These are phyloP conservation scores for Lissonota sp. DNA, from an alignment of 2,888 invertebrate genomes.

Conservation along the genomic window DNA sequence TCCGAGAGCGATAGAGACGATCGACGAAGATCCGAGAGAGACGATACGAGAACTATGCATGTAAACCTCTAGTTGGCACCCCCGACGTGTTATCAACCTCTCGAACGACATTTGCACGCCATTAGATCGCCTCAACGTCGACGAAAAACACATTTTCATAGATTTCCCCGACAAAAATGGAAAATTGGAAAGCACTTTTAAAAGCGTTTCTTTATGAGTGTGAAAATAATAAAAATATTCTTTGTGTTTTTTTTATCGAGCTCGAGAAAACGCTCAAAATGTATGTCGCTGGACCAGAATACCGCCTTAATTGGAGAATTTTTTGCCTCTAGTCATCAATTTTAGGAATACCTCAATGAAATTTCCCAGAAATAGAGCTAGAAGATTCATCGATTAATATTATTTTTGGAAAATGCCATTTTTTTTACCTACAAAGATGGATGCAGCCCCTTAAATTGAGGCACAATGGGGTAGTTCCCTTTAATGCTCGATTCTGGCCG, in stretches of 20 bases:
- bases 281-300: too few species aligned
- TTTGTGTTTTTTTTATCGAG: too few species aligned
- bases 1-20: conserved; percentile 64
- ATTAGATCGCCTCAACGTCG: conserved; percentile 54
- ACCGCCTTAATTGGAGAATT: too few species aligned
- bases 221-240: too few species aligned
- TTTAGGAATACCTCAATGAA: background rate
- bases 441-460: too few species aligned
- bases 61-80: conserved; percentile 54
- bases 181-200: conserved; percentile 25
- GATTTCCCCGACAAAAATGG: conserved; percentile 58
- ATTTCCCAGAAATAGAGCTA: background rate
- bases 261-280: too few species aligned
- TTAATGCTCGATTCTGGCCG: conserved; percentile 37
- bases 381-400: background rate
- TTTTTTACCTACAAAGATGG: too few species aligned
- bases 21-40: conserved; percentile 70
- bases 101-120: conserved; percentile 65
- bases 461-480: conserved; percentile 59
- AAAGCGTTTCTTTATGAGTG: background rate
- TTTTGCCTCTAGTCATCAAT: too few species aligned
- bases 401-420: background rate
- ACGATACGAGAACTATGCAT: conserved; percentile 65
- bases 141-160: conserved; percentile 52
- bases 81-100: too few species aligned